Evolutionary conservation across 2,888 invertebrate species (phyloP).

Genomic region (Heliconius hortense): DNA sequence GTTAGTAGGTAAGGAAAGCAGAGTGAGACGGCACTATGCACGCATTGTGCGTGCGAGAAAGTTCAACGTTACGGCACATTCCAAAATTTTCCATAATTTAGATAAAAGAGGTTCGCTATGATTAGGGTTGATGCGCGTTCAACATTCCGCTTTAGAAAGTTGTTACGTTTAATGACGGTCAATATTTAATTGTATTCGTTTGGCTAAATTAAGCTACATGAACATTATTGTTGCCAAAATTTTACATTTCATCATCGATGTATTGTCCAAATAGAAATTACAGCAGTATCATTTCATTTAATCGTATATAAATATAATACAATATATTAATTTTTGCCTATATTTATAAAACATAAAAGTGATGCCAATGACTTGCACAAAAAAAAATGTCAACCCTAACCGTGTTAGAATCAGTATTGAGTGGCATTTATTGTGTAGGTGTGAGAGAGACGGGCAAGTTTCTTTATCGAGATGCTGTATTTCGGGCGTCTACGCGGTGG

Average conservation of each 20-base stretch:
- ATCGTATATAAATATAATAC: background rate
- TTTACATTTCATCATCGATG: background rate
- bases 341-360: background rate
- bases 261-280: background rate
- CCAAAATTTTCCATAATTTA: conserved; percentile 81
- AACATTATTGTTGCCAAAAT: background rate
- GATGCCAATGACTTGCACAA: conserved; percentile 6
- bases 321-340: background rate
- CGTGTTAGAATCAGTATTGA: conserved; percentile 55
- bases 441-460: conserved; percentile 55
- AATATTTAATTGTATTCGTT: background rate
- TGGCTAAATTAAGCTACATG: conserved; percentile 4
- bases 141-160: conserved; percentile 24
- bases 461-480: conserved; percentile 71
- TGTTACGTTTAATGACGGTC: background rate
- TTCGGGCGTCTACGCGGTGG: conserved; percentile 67
- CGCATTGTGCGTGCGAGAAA: conserved; percentile 57
- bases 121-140: conserved; percentile 67
- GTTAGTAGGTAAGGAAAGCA: conserved; percentile 65
- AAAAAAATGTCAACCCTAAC: conserved; percentile 44
- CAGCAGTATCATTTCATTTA: background rate
- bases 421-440: conserved; percentile 56
- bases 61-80: conserved; percentile 66
- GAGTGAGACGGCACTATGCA: conserved; percentile 57
- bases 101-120: conserved; percentile 80